Conservation (phyloP, 2,888 invertebrate genomes). For the Rhagonycha lutea region DNA sequence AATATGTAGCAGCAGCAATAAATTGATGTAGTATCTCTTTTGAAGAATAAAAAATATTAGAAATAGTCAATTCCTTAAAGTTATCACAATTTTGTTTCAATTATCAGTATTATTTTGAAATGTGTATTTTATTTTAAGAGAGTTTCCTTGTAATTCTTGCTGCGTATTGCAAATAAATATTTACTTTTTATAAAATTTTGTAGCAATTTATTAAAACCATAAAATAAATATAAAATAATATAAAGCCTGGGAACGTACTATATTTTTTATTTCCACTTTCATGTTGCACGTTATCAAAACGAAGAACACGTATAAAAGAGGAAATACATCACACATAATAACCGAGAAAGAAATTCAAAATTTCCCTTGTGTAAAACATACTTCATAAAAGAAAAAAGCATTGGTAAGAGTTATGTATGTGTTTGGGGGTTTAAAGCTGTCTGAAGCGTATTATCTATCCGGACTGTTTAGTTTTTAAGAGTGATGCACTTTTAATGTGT, state of each 20-base stretch:
- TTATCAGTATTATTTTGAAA: neutral
- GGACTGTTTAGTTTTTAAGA: conserved; percentile 52
- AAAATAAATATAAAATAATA: conserved; percentile 25
- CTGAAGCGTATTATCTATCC: conserved; percentile 49
- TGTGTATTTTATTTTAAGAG: neutral
- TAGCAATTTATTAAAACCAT: neutral
- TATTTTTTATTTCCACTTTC: conserved; percentile 27
- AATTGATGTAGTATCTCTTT: conserved; percentile 1
- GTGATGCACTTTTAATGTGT: conserved; percentile 52
- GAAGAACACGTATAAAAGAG: conserved; percentile 29
- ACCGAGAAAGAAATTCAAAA: conserved; percentile 36
- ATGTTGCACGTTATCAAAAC: conserved; percentile 27
- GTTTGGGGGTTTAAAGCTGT: conserved; percentile 45
- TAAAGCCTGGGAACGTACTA: conserved; percentile 14
- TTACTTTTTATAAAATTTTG: neutral
- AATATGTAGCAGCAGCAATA: conserved; percentile 16
- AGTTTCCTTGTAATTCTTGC: neutral
- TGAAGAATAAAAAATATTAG: neutral
- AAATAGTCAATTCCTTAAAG: neutral
- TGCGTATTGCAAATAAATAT: neutral
- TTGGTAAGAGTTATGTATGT: conserved; percentile 46
- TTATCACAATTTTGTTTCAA: neutral
- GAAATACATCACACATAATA: conserved; percentile 29
- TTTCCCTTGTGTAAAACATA: conserved; percentile 40
- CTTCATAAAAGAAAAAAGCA: conserved; percentile 37